A percentile compares a stretch with the other conserved stretches of the same genome.
These are phyloP conservation scores for Athalia circularis DNA, from an alignment of 2,888 invertebrate species.

Conservation along the genomic window DNA sequence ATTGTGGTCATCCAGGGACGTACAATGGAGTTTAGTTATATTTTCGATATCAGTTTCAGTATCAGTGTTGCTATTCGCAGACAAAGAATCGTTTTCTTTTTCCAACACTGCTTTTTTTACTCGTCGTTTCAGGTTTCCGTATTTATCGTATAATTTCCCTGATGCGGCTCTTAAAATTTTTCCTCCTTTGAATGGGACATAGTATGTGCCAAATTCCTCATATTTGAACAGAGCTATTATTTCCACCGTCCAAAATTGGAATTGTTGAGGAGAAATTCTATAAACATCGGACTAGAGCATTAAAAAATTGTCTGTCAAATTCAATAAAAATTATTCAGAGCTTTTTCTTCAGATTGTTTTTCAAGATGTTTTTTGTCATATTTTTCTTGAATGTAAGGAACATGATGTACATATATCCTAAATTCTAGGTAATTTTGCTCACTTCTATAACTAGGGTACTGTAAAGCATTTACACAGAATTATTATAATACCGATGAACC, in stretches of 20 bases:
- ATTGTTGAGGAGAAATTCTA: slow-evolving; percentile 8
- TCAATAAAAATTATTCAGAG: slow-evolving; percentile 2
- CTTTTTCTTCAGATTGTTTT: not conserved
- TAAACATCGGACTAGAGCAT: not conserved
- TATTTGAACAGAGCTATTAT: slow-evolving; percentile 36
- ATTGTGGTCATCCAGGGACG: slow-evolving; percentile 43
- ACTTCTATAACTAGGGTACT: not conserved
- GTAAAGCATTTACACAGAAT: too few relatives aligned
- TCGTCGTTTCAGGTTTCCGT: slow-evolving; percentile 39
- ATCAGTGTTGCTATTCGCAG: not conserved
- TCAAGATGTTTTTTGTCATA: too few relatives aligned
- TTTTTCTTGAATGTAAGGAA: not conserved
- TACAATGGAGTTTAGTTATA: slow-evolving; percentile 23
- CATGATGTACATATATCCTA: not conserved
- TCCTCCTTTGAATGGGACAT: slow-evolving; percentile 41
- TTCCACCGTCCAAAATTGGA: slow-evolving; percentile 36
- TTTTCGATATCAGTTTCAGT: slow-evolving; percentile 4
- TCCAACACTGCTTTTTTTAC: slow-evolving; percentile 13
- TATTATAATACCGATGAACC: not conserved
- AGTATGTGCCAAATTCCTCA: slow-evolving; percentile 45
- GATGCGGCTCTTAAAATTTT: slow-evolving; percentile 21
- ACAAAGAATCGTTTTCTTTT: slow-evolving; percentile 17
- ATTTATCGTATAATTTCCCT: slow-evolving; percentile 47
- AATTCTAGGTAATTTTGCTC: slow-evolving; percentile 3
- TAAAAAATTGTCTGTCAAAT: not conserved